Base-by-base conservation (phyloP, 1,140 invertebrate genomes). In the Drosophila dunni region DNA sequence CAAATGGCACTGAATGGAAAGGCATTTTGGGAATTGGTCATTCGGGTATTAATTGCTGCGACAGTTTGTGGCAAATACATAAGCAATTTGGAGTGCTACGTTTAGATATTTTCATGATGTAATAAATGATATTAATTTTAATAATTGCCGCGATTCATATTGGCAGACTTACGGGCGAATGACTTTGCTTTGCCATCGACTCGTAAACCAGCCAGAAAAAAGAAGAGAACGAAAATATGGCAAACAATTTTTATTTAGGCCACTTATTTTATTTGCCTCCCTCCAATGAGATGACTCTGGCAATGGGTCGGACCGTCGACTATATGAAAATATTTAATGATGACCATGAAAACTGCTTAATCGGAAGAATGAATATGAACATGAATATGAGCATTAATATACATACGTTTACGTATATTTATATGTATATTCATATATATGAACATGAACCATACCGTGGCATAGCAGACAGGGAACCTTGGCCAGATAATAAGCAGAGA, bases 341-440 rank as follows among this genome's bases (percentile, higher is more conserved):
- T 86, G 83, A 83, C 84, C 83, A 86, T 86, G 83, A 88, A 86
- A 86, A 86, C 83, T 86, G 83, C 83, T 86, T 86, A 86, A 86
- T 88, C 83, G 83, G 83, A 88, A 88, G 83, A 86, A 86, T 83
- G 83, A 79, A 86, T 82, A 86, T 88, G 79, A 79, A 73, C 61
- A 64, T 74, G 79, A 48, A 40, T 57, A 64, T 64, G 54, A 36
- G 46, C 7, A 60, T 11, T 34, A 58, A 38, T 33, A 17, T 44
- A 40, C 24, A 20, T 44, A 20, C 7, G 40, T 3, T 9, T 58
- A 20, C 17, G 11, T 45, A 40, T 15, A 10, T 40, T 13, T 24
- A 15, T 17, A 40, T 38, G 20, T 57, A 17, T 20, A 24, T 29
- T 29, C 10, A 60, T 20, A 24, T 20, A 24, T 13, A 56, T 78